Base-by-base conservation (phyloP, 2,888 invertebrate species). In the Baronia brevicornis region DNA sequence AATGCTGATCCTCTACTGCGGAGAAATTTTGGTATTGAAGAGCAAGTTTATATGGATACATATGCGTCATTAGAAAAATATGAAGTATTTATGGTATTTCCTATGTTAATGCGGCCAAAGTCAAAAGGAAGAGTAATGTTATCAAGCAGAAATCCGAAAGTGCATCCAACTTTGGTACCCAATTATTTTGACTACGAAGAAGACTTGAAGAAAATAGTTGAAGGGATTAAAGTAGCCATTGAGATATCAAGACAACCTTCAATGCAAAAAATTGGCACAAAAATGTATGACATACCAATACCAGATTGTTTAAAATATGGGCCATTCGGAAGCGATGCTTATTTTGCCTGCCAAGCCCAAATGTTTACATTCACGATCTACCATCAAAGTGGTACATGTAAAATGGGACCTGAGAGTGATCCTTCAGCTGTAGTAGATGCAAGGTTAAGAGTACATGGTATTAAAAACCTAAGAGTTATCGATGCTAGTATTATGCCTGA, bases 401-500 rank as follows among this genome's bases (percentile, higher is more conserved):
- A 89, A 56, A 90, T 90, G 90, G 90, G 89, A 0, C 72, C 80
- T 0, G 46, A 54, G 17, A 58, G 48, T 1, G 89, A 90, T 54
- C 84, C 85, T 5, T 68, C 80, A 4, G 84, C 90, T 0, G 91
- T 91, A 0, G 91, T 91, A 0, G 88, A 90, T 54, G 73, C 88
- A 1, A 71, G 87, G 46, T 56, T 91, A 32, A 74, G 77, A 44
- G 89, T 91, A 1, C 87, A 90, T 50, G 93, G 92, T 3, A 77
- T 93, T 5, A 70, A 84, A 6, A 86, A 87, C 3, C 68, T 94
- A 20, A 77, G 94, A 43, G 92, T 94, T 0, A 89, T 92, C 35
- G 93, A 94, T 57, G 92, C 92, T 0, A 92, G 92, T 43, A 86
- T 94, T 21, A 94, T 94, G 87, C 94, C 94, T 0, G 87, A 88